Conservation (phyloP, 2,113 vertebrate species). For the Zosterops hypoxanthus region DNA sequence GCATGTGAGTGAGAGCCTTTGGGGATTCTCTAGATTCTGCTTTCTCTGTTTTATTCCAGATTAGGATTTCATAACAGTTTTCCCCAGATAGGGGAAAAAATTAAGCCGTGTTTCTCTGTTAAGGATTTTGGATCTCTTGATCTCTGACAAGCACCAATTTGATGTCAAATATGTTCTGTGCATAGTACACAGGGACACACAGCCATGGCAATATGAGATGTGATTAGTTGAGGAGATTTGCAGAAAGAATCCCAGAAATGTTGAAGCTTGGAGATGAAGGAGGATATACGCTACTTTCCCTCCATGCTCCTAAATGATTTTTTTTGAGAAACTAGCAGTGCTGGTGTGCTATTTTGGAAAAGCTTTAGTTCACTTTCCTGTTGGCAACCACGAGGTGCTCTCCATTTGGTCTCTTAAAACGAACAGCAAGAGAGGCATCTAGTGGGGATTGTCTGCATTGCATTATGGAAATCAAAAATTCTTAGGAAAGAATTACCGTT, state of each 20-base stretch:
- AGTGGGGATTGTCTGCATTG: conserved; percentile 22
- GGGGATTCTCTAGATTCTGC: not conserved
- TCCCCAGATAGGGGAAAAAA: not conserved
- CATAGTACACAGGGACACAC: too few species aligned
- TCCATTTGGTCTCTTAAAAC: not conserved
- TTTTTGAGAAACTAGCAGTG: not conserved
- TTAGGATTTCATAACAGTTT: not conserved
- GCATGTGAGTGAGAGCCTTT: not conserved
- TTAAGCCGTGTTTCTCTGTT: rapidly evolving
- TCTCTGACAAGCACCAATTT: not conserved
- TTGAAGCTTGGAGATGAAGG: not conserved
- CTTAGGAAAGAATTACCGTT: not conserved
- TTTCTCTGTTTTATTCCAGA: not conserved
- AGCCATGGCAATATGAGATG: not conserved
- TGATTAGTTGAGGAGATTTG: not conserved
- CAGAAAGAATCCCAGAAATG: not conserved
- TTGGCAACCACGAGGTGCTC: rapidly evolving
- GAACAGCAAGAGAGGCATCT: conserved; percentile 55
- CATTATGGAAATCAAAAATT: not conserved
- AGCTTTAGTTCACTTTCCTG: not conserved
- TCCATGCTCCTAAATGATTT: rapidly evolving
- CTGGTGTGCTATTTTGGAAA: not conserved
- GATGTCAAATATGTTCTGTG: not conserved
- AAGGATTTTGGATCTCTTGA: not conserved
- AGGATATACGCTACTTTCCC: not conserved